Percentiles rank a stretch among this genome's conserved stretches.
phyloP scores from a whole-genome alignment of 2,113 vertebrate species.

The Girardinichthys multiradiatus region DNA sequence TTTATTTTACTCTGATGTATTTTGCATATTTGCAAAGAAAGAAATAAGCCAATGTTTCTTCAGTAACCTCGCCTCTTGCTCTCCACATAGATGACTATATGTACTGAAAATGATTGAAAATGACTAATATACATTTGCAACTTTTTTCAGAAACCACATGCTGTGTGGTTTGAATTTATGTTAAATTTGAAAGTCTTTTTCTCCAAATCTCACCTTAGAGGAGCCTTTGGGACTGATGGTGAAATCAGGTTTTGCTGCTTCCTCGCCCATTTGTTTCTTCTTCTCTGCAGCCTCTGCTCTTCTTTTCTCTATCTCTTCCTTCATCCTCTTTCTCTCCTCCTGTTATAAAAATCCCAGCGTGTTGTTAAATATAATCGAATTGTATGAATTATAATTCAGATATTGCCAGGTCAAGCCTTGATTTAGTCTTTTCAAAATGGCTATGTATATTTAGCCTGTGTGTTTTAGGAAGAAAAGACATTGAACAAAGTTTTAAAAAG shows the following conservation, averaged over 20 bases:
- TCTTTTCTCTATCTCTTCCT: conserved; percentile 94
- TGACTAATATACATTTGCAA: too few species aligned
- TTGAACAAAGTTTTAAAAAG: too few species aligned
- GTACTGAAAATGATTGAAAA: neutral
- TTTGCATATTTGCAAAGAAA: too few species aligned
- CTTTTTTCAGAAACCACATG: too few species aligned
- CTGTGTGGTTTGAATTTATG: neutral
- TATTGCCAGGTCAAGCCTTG: too few species aligned
- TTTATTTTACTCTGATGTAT: too few species aligned
- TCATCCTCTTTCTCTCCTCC: conserved; percentile 96
- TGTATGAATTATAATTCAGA: too few species aligned
- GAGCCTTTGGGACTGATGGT: conserved; percentile 91
- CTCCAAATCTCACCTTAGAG: conserved; percentile 84
- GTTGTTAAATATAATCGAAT: neutral
- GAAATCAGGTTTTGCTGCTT: conserved; percentile 83
- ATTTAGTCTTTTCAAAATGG: too few species aligned
- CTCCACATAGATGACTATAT: neutral
- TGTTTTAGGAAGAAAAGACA: too few species aligned
- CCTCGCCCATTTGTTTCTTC: conserved; percentile 89
- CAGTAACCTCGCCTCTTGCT: too few species aligned
- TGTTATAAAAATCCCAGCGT: conserved; percentile 52
- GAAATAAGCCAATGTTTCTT: too few species aligned
- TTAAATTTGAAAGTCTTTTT: neutral
- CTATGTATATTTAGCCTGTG: too few species aligned
- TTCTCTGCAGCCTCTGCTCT: conserved; percentile 96